phyloP scores from a whole-genome alignment of 53 echinoderm and acorn worm species.

The Luidia sarsii region DNA sequence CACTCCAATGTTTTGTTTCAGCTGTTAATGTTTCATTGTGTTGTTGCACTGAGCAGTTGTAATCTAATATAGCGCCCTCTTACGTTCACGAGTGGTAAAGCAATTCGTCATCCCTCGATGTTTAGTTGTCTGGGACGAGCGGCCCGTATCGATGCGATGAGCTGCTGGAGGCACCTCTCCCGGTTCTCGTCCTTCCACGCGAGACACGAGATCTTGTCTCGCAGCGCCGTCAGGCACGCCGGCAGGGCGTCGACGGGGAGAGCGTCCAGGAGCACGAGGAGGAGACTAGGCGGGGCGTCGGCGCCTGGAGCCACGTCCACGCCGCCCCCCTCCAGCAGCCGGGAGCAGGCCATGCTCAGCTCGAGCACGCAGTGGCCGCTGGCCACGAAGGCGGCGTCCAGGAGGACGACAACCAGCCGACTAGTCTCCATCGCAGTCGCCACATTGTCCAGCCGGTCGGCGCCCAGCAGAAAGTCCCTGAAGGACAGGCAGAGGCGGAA shows the following conservation, averaged over 20 bases:
- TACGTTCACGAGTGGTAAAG: too few species aligned
- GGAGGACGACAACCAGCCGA: constrained; percentile 18
- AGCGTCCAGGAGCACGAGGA: constrained; percentile 38
- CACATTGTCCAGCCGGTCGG: constrained; percentile 14
- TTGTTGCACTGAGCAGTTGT: too few species aligned
- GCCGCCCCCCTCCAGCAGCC: neutral
- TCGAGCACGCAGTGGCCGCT: constrained; percentile 41
- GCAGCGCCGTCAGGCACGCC: constrained; percentile 31
- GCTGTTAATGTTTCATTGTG: too few species aligned
- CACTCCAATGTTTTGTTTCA: too few species aligned
- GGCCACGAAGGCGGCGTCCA: constrained; percentile 28
- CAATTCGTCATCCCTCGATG: too few species aligned
- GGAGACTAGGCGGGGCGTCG: neutral
- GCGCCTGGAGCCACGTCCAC: neutral
- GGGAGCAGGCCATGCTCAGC: constrained; percentile 29
- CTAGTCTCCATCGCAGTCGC: neutral
- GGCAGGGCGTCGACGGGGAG: constrained; percentile 43
- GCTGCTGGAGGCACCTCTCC: constrained; percentile 25
- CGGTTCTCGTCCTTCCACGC: constrained; percentile 24
- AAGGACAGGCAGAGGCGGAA: constrained; percentile 34
- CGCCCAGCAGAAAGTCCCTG: constrained; percentile 7
- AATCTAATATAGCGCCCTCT: too few species aligned
- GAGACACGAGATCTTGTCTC: constrained; percentile 45
- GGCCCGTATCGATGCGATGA: neutral
- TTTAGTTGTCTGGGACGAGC: neutral